phyloP scores from a whole-genome alignment of 1,140 invertebrate genomes.

The Pseudomyrmex flavicornis region DNA sequence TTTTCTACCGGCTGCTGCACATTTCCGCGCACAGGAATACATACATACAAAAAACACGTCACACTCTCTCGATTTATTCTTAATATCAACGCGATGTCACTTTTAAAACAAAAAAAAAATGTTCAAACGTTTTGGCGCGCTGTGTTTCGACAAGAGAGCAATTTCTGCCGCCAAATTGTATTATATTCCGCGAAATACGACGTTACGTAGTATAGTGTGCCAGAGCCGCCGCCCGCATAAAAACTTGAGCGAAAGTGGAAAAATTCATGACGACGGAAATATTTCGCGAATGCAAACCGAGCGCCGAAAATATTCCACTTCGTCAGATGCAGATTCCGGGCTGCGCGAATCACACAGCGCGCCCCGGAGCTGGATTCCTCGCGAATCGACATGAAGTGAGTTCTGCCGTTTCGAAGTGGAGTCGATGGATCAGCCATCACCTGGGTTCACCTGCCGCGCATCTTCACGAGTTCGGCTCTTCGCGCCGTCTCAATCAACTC shows the following conservation, averaged over 20 bases:
- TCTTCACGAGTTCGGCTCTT: background rate
- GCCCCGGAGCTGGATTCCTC: background rate
- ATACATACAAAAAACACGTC: too few relatives aligned
- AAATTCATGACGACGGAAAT: conserved; percentile 55
- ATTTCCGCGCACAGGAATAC: background rate
- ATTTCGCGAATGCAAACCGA: conserved; percentile 27
- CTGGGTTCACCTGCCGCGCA: background rate
- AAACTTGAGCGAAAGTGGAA: conserved; percentile 52
- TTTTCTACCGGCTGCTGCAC: background rate
- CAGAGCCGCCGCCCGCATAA: conserved; percentile 8
- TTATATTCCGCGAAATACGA: conserved; percentile 29
- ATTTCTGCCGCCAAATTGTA: conserved; percentile 24
- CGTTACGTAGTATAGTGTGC: background rate
- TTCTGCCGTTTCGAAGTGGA: conserved; percentile 59
- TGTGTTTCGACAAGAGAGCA: background rate
- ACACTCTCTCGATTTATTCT: background rate
- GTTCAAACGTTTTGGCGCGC: background rate
- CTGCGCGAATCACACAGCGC: conserved; percentile 25
- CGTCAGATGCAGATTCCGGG: conserved; percentile 59
- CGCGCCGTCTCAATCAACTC: background rate
- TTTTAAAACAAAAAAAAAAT: background rate
- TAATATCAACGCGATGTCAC: background rate
- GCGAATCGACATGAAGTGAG: conserved; percentile 54
- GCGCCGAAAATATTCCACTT: conserved; percentile 65
- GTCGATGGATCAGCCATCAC: conserved; percentile 41